Evolutionary conservation across 2,888 invertebrate genomes (phyloP).

Genomic region (Schizotus pectinicornis): DNA sequence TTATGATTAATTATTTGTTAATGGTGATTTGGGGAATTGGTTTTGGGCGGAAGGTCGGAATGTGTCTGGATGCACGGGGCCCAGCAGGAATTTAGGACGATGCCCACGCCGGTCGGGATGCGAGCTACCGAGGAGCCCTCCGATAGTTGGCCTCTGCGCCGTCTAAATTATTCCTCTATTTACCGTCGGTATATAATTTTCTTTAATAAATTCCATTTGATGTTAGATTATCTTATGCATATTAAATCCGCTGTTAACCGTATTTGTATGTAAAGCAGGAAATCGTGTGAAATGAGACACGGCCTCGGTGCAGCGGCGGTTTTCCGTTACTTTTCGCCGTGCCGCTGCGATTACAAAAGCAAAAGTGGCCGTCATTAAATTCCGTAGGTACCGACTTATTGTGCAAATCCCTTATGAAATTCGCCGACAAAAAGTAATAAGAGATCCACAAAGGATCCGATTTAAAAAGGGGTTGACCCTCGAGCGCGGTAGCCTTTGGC

Average conservation of each 20-base stretch:
- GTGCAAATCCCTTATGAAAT: slow-evolving; percentile 47
- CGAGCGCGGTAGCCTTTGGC: slow-evolving; percentile 41
- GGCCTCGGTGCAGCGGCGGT: slow-evolving; percentile 11
- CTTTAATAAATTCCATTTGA: slow-evolving; percentile 32
- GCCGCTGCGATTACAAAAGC: slow-evolving; percentile 16
- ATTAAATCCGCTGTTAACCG: slow-evolving; percentile 27
- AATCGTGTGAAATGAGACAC: slow-evolving; percentile 27
- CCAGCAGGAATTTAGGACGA: too few species aligned
- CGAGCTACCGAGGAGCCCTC: too few species aligned
- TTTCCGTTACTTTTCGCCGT: slow-evolving; percentile 18
- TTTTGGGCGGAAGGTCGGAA: too few species aligned
- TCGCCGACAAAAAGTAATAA: slow-evolving; percentile 49
- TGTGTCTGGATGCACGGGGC: too few species aligned
- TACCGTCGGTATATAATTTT: slow-evolving; percentile 27
- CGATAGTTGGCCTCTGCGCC: background rate
- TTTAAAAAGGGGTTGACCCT: slow-evolving; percentile 48
- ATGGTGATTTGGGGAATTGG: too few species aligned
- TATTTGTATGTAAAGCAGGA: slow-evolving; percentile 32
- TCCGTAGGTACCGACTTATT: slow-evolving; percentile 42
- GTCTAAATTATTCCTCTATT: slow-evolving; percentile 31
- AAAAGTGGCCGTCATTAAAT: slow-evolving; percentile 38
- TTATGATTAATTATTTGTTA: too few species aligned
- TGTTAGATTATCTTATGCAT: slow-evolving; percentile 31
- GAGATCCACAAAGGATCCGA: slow-evolving; percentile 49
- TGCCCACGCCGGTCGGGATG: too few species aligned